Conservation (phyloP, 2,888 invertebrate genomes). For the Cephus nigrinus region DNA sequence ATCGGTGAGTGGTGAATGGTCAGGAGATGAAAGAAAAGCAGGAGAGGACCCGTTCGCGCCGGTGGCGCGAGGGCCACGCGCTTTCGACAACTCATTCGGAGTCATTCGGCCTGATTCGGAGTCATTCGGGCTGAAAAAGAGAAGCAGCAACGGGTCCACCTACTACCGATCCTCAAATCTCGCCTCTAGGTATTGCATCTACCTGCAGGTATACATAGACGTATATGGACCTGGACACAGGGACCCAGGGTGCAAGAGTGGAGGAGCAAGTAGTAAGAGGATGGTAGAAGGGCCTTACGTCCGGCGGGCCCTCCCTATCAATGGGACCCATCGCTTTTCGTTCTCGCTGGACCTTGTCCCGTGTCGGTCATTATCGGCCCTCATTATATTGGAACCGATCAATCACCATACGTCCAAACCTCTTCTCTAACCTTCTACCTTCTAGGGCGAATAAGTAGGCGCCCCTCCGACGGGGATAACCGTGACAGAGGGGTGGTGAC, state of each 20-base stretch:
- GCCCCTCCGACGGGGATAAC: background rate
- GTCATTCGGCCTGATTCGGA: background rate
- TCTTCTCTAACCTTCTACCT: constrained; percentile 14
- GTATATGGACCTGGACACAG: background rate
- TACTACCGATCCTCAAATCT: background rate
- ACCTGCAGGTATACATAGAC: background rate
- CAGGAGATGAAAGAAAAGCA: background rate
- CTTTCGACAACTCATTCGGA: constrained; percentile 3
- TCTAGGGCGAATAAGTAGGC: constrained; percentile 4
- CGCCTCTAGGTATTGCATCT: background rate
- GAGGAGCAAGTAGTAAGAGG: background rate
- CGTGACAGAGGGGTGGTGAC: background rate
- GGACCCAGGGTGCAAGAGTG: background rate
- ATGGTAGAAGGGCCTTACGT: constrained; percentile 1
- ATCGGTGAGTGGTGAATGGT: background rate
- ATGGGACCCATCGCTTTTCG: constrained; percentile 55
- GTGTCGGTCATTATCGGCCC: constrained; percentile 64
- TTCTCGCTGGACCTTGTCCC: constrained; percentile 56
- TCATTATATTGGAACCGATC: constrained; percentile 65
- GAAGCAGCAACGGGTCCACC: constrained; percentile 1
- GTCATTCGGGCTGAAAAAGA: constrained; percentile 3
- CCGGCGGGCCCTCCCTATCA: constrained; percentile 39
- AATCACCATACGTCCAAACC: constrained; percentile 56
- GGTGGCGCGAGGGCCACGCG: background rate
- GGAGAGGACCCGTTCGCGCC: background rate